Percentiles rank a stretch among this genome's conserved stretches.
These are phyloP conservation scores for Phylloscopus trochilus DNA, from an alignment of 2,113 vertebrate genomes.

Conservation along the genomic window DNA sequence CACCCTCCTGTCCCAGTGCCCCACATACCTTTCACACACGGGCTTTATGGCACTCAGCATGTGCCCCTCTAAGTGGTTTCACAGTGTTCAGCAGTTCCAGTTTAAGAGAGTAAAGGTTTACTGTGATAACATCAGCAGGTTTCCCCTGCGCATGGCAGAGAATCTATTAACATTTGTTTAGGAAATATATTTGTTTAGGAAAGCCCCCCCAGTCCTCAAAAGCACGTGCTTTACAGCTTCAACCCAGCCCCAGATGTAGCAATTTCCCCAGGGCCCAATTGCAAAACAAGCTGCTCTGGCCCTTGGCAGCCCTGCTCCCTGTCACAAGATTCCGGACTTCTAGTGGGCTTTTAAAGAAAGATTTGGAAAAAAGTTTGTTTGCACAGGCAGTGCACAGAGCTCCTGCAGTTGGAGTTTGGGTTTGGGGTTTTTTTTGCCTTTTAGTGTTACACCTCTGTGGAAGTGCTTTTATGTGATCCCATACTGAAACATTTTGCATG, in stretches of 20 bases:
- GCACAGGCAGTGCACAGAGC: neutral
- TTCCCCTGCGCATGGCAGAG: neutral
- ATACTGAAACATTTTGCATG: neutral
- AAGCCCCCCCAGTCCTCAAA: neutral
- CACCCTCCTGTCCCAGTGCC: neutral
- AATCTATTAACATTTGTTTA: neutral
- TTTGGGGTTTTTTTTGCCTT: neutral
- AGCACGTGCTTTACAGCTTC: neutral
- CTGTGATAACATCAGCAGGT: neutral
- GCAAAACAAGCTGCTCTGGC: neutral
- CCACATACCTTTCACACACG: neutral
- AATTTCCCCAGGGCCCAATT: neutral
- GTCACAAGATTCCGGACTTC: neutral
- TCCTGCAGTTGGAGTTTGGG: neutral
- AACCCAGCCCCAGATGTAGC: neutral
- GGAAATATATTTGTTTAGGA: neutral
- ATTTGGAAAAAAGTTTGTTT: neutral
- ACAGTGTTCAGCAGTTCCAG: neutral
- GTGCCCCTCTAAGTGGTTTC: neutral
- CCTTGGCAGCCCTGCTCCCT: slow-evolving; percentile 8
- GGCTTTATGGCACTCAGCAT: neutral
- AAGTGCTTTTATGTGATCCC: neutral
- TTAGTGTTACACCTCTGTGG: neutral
- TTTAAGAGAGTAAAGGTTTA: neutral
- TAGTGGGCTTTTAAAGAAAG: neutral